Conservation (phyloP, 2,888 invertebrate species). For the Aromia moschata region DNA sequence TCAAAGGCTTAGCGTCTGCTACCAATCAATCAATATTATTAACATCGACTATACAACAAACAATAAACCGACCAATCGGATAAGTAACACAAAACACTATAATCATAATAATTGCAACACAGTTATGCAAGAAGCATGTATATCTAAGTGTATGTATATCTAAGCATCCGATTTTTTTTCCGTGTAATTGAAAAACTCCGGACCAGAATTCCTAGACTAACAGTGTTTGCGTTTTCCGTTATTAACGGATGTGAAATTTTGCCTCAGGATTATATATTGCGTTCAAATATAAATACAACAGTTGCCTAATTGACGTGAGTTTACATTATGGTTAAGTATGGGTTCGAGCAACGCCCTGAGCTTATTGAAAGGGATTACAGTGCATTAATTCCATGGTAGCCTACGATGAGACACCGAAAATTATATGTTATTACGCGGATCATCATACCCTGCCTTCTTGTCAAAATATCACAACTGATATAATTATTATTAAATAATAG, state of each 20-base stretch:
- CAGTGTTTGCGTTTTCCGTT: constrained; percentile 27
- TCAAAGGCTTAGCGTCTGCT: too few relatives aligned
- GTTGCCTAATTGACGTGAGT: constrained; percentile 27
- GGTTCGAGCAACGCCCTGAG: constrained; percentile 4
- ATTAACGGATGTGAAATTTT: constrained; percentile 27
- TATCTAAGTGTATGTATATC: neutral
- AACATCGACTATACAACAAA: constrained; percentile 16
- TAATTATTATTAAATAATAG: too few relatives aligned
- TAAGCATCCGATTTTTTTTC: constrained; percentile 18
- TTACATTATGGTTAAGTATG: constrained; percentile 20
- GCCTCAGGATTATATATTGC: constrained; percentile 21
- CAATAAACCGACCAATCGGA: constrained; percentile 16
- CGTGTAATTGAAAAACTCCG: constrained; percentile 12
- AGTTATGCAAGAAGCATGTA: constrained; percentile 22
- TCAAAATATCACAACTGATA: too few relatives aligned
- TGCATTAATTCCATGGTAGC: neutral
- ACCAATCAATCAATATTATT: constrained; percentile 15
- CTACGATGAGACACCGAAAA: constrained; percentile 2
- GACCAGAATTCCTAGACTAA: constrained; percentile 18
- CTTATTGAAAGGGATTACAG: constrained; percentile 11
- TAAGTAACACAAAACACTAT: constrained; percentile 19
- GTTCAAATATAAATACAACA: constrained; percentile 20
- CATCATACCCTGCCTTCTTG: too few relatives aligned
- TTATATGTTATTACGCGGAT: neutral
- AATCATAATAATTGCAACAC: constrained; percentile 23